Evolutionary conservation across 2,797 vertebrate genomes (phyloP).

Genomic region (Ctenochaetus hawaiiensis): DNA sequence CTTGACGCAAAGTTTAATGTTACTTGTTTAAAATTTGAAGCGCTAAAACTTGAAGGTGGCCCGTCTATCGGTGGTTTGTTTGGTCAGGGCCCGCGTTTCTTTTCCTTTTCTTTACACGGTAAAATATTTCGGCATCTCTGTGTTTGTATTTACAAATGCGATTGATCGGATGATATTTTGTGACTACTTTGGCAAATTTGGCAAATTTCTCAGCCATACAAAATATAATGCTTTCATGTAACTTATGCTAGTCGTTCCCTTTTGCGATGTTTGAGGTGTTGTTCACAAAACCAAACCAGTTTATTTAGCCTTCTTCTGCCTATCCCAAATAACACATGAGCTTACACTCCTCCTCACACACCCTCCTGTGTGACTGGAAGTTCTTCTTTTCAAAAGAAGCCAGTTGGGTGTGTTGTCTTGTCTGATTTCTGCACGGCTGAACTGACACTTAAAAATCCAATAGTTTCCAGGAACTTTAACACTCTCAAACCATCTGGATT

Average conservation of each 20-base stretch:
- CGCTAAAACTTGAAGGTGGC: background rate
- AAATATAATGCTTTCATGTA: background rate
- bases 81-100: background rate
- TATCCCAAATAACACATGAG: background rate
- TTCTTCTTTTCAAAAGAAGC: background rate
- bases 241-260: background rate
- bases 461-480: too few species aligned
- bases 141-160: too few species aligned
- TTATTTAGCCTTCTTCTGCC: background rate
- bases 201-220: too few species aligned
- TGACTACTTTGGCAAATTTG: too few species aligned
- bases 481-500: too few species aligned
- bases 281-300: slow-evolving; percentile 13
- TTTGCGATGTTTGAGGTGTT: background rate
- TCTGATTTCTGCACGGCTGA: too few species aligned
- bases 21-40: background rate
- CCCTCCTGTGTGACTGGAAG: background rate
- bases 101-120: background rate
- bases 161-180: too few species aligned
- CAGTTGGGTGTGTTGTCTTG: background rate
- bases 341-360: background rate
- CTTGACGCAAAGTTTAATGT: background rate
- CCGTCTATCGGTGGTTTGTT: background rate
- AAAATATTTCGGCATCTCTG: background rate
- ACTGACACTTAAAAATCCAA: too few species aligned